phyloP scores from a whole-genome alignment of 2,113 vertebrate genomes.

The Thunnus thynnus region DNA sequence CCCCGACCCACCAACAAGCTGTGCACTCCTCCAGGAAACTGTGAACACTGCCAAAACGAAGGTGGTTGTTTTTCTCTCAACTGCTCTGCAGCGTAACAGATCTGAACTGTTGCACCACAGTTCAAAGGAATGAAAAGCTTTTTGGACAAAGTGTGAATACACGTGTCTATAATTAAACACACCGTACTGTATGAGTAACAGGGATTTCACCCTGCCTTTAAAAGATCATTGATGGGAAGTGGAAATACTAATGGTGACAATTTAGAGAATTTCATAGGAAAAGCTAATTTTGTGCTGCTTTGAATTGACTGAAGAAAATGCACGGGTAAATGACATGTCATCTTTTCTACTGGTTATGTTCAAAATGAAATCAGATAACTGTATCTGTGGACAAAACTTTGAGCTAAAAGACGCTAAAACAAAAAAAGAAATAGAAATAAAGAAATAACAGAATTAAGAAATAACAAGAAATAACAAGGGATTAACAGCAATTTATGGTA shows the following conservation, averaged over 20 bases:
- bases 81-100: background rate
- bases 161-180: constrained; percentile 6
- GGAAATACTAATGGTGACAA: background rate
- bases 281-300: background rate
- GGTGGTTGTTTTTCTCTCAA: constrained; percentile 2
- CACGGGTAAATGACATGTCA: background rate
- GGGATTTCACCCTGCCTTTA: background rate
- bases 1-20: constrained; percentile 3
- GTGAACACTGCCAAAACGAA: constrained; percentile 10
- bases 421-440: too few relatives aligned
- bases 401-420: too few relatives aligned
- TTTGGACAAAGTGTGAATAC: background rate
- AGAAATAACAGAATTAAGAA: background rate
- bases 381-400: background rate
- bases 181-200: constrained; percentile 7
- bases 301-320: background rate
- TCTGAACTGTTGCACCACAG: background rate
- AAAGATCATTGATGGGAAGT: background rate
- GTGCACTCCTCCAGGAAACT: background rate
- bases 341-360: background rate
- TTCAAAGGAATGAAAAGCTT: background rate
- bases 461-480: too few relatives aligned
- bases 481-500: too few relatives aligned
- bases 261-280: background rate
- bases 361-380: too few relatives aligned